These are phyloP conservation scores for Autographa pulchrina DNA, from an alignment of 2,888 invertebrate species.

Conservation along the genomic window DNA sequence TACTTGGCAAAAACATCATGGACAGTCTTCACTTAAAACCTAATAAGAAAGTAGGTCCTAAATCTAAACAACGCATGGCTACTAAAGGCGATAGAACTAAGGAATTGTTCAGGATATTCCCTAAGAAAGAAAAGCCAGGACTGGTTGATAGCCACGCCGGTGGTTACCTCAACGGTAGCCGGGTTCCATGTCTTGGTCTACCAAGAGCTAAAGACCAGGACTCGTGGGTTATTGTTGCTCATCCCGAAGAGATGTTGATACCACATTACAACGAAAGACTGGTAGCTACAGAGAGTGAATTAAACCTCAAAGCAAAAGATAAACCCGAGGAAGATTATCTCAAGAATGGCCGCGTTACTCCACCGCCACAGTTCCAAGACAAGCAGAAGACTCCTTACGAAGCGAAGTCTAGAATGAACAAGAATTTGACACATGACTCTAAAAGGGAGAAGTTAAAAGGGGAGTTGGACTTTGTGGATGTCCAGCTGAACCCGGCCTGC, in stretches of 20 bases:
- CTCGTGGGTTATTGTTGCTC: conserved; percentile 83
- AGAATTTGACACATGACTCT: conserved; percentile 80
- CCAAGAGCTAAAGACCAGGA: conserved; percentile 80
- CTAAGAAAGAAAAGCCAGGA: conserved; percentile 80
- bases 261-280: conserved; percentile 84
- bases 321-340: conserved; percentile 67
- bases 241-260: conserved; percentile 83
- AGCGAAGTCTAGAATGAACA: conserved; percentile 75
- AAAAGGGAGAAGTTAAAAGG: conserved; percentile 87
- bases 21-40: conserved; percentile 86
- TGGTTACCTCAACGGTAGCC: conserved; percentile 78
- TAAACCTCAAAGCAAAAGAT: conserved; percentile 69
- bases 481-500: conserved; percentile 83
- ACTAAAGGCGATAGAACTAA: conserved; percentile 77
- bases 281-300: conserved; percentile 72
- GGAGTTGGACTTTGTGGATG: conserved; percentile 78
- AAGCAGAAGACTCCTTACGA: conserved; percentile 78
- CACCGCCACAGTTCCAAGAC: conserved; percentile 86
- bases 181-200: conserved; percentile 84
- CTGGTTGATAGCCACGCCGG: conserved; percentile 78
- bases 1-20: conserved; percentile 85
- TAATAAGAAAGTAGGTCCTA: conserved; percentile 83
- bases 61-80: conserved; percentile 82
- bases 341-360: conserved; percentile 78
- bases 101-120: conserved; percentile 82